Conservation (phyloP, 2,888 invertebrate genomes). For the Nebria brevicollis region DNA sequence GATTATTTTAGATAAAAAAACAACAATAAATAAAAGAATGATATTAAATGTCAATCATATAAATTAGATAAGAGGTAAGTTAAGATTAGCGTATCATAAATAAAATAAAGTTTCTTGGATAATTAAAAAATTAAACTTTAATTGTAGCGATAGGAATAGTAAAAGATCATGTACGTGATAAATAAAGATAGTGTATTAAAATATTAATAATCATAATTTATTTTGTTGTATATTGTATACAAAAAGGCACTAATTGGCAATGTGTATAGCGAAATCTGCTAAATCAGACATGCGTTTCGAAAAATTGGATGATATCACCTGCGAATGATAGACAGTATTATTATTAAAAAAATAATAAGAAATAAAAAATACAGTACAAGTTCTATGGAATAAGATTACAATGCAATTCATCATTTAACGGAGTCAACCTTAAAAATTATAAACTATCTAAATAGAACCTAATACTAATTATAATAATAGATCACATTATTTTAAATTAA, state of each 20-base stretch:
- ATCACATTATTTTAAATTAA: slow-evolving; percentile 47
- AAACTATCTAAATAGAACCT: slow-evolving; percentile 36
- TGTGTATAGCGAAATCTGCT: slow-evolving; percentile 17
- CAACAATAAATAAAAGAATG: neutral
- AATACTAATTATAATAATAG: slow-evolving; percentile 44
- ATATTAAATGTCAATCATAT: neutral
- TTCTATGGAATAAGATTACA: slow-evolving; percentile 11
- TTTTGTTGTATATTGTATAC: slow-evolving; percentile 53
- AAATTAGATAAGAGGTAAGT: neutral
- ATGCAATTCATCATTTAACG: neutral
- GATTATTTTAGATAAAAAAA: neutral
- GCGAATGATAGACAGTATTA: neutral
- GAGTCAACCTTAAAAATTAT: slow-evolving; percentile 45
- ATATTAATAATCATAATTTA: slow-evolving; percentile 53
- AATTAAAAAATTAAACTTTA: neutral
- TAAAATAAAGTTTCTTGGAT: neutral
- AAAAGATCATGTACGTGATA: slow-evolving; percentile 5
- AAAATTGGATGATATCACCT: neutral
- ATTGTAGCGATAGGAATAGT: neutral
- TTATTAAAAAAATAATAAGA: neutral
- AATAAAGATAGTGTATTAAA: slow-evolving; percentile 29
- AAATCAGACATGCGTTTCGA: neutral
- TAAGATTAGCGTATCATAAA: neutral
- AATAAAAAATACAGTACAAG: slow-evolving; percentile 10
- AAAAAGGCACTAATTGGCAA: slow-evolving; percentile 54